Evolutionary conservation across 1,140 invertebrate genomes (phyloP).

Genomic region (Bombus turneri): DNA sequence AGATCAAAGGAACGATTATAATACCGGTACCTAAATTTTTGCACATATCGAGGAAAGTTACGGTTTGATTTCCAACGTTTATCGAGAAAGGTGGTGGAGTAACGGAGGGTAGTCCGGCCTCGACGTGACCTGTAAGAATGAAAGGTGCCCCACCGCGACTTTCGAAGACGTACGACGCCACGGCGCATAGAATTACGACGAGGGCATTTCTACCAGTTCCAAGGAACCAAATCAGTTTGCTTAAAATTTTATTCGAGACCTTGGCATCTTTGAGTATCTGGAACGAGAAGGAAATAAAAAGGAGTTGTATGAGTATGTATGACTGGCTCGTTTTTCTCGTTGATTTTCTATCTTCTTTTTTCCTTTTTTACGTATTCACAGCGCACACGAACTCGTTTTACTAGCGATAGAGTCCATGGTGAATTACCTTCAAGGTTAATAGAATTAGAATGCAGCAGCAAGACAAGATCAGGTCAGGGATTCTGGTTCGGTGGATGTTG

Average conservation of each 20-base stretch:
- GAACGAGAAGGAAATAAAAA: neutral
- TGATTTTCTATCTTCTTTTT: neutral
- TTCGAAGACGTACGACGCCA: slow-evolving; percentile 84
- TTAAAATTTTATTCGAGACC: slow-evolving; percentile 80
- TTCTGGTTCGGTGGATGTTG: slow-evolving; percentile 82
- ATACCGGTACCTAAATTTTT: slow-evolving; percentile 85
- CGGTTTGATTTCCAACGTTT: slow-evolving; percentile 81
- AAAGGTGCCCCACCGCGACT: slow-evolving; percentile 78
- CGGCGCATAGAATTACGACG: slow-evolving; percentile 87
- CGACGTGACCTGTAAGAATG: slow-evolving; percentile 82
- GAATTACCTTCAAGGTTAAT: slow-evolving; percentile 85
- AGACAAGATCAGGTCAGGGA: slow-evolving; percentile 86
- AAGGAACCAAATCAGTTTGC: slow-evolving; percentile 85
- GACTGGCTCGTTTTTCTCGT: neutral
- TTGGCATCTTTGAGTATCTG: slow-evolving; percentile 80
- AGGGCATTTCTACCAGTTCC: slow-evolving; percentile 90
- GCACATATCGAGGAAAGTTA: slow-evolving; percentile 83
- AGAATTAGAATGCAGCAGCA: slow-evolving; percentile 85
- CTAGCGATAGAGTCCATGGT: neutral
- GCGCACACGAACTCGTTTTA: neutral
- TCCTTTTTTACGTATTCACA: neutral
- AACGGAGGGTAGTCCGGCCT: slow-evolving; percentile 84
- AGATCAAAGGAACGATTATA: slow-evolving; percentile 87
- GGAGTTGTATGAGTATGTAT: neutral
- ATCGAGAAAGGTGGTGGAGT: slow-evolving; percentile 82